These are phyloP conservation scores for Amphiura filiformis DNA, from an alignment of 35 echinoderm and acorn worm species.

Conservation along the genomic window DNA sequence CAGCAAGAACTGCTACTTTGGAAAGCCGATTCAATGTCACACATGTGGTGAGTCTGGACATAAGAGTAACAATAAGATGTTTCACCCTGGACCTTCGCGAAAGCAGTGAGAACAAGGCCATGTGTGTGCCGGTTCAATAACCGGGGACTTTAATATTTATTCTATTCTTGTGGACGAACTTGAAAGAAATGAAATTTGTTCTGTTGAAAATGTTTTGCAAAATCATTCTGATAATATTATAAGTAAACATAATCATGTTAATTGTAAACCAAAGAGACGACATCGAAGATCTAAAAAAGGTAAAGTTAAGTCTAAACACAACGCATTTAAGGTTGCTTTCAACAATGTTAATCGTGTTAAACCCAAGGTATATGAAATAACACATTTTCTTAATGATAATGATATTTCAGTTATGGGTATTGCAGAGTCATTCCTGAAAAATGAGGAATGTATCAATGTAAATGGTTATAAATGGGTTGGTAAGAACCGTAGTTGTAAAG, in stretches of 20 bases:
- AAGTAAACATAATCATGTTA: not conserved
- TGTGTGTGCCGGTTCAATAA: not conserved
- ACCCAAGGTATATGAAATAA: slow-evolving; percentile 15
- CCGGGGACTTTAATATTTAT: not conserved
- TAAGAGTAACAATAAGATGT: not conserved
- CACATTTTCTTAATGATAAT: not conserved
- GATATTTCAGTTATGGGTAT: slow-evolving; percentile 14
- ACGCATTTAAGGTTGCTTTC: not conserved
- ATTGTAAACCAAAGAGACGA: not conserved
- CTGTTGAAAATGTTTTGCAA: too few species aligned
- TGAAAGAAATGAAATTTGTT: not conserved
- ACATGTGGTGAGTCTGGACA: not conserved
- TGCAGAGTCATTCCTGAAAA: slow-evolving; percentile 23
- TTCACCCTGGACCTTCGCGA: not conserved
- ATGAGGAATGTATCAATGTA: not conserved
- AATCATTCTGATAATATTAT: not conserved
- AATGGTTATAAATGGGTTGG: slow-evolving; percentile 25
- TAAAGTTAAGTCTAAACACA: not conserved
- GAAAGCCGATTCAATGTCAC: not conserved
- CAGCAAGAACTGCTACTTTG: not conserved
- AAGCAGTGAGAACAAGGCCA: not conserved
- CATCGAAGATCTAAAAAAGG: slow-evolving; percentile 2
- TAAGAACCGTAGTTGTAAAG: slow-evolving; percentile 9
- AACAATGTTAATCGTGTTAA: slow-evolving; percentile 5
- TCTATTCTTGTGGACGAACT: not conserved